Percentiles rank a stretch among this genome's conserved stretches.
Conservation (phyloP, 2,888 invertebrate species). For the Drosophila fungiperda region DNA sequence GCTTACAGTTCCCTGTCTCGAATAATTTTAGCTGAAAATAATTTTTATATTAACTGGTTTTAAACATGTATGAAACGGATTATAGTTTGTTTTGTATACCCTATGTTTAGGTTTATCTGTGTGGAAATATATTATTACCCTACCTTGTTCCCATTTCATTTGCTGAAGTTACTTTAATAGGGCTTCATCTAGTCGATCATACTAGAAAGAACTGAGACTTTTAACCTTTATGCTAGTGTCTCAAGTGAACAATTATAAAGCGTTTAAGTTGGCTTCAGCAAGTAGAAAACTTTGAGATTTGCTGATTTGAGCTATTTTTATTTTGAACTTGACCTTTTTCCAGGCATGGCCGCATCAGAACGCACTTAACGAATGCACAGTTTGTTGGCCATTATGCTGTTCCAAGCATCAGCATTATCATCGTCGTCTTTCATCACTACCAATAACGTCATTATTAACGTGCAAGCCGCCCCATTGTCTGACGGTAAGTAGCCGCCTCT, state of each 20-base stretch:
- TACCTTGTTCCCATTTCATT: too few species aligned
- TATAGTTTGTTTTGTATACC: neutral
- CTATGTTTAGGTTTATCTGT: neutral
- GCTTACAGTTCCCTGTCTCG: conserved; percentile 14
- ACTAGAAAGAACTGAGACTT: neutral
- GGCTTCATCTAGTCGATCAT: neutral
- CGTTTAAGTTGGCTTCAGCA: conserved; percentile 25
- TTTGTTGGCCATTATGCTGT: conserved; percentile 19
- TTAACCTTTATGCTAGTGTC: conserved; percentile 28
- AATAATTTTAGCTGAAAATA: conserved; percentile 6
- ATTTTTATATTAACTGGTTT: conserved; percentile 1
- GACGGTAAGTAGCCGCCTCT: conserved; percentile 54
- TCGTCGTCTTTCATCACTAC: conserved; percentile 43
- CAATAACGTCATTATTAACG: conserved; percentile 35
- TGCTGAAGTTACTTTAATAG: neutral
- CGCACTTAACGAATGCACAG: conserved; percentile 52
- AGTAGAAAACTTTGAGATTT: conserved; percentile 13
- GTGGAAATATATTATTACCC: too few species aligned
- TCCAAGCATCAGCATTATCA: conserved; percentile 33
- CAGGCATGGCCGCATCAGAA: conserved; percentile 22
- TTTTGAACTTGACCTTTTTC: conserved; percentile 66
- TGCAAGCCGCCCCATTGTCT: conserved; percentile 35
- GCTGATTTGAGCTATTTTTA: conserved; percentile 39
- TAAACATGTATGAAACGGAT: neutral
- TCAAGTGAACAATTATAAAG: conserved; percentile 50